Conservation (phyloP, 2,797 vertebrate genomes). For the Catostomus latipinnis region DNA sequence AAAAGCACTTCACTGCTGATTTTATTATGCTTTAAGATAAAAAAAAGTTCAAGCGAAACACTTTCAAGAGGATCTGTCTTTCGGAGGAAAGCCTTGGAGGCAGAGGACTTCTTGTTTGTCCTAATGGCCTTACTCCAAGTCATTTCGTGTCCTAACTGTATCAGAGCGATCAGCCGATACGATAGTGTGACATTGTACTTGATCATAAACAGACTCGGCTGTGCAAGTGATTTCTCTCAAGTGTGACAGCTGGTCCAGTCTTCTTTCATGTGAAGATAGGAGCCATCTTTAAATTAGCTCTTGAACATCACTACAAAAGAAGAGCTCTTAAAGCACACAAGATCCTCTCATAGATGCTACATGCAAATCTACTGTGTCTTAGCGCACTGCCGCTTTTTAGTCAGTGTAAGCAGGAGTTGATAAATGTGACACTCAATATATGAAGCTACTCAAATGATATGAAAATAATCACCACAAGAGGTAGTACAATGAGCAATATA, state of each 20-base stretch:
- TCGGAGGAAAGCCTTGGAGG: not conserved
- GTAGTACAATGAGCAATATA: conserved; percentile 10
- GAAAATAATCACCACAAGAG: conserved; percentile 14
- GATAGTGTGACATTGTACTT: conserved; percentile 51
- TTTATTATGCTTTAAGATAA: conserved; percentile 46
- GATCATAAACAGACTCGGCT: conserved; percentile 51
- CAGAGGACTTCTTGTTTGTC: conserved; percentile 15
- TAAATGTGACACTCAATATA: conserved; percentile 39
- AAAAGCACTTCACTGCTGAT: conserved; percentile 31
- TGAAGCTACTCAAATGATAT: conserved; percentile 17
- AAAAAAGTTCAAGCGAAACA: conserved; percentile 36
- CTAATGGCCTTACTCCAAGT: conserved; percentile 17
- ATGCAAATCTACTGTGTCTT: conserved; percentile 59
- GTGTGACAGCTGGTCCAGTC: conserved; percentile 52
- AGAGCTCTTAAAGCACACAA: conserved; percentile 64
- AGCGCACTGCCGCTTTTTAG: conserved; percentile 12
- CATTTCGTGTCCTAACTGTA: conserved; percentile 32
- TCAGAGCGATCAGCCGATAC: conserved; percentile 52
- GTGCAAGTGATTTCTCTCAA: conserved; percentile 57
- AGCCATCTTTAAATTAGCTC: conserved; percentile 67
- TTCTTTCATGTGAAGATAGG: conserved; percentile 63
- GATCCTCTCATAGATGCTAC: conserved; percentile 56
- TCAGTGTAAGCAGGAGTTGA: conserved; percentile 48
- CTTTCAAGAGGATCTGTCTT: conserved; percentile 8
- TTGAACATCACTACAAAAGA: conserved; percentile 63